Percentiles rank a stretch among this genome's conserved stretches.
phyloP scores from a whole-genome alignment of 1,140 invertebrate genomes.

The Andrena cerasifolii region DNA sequence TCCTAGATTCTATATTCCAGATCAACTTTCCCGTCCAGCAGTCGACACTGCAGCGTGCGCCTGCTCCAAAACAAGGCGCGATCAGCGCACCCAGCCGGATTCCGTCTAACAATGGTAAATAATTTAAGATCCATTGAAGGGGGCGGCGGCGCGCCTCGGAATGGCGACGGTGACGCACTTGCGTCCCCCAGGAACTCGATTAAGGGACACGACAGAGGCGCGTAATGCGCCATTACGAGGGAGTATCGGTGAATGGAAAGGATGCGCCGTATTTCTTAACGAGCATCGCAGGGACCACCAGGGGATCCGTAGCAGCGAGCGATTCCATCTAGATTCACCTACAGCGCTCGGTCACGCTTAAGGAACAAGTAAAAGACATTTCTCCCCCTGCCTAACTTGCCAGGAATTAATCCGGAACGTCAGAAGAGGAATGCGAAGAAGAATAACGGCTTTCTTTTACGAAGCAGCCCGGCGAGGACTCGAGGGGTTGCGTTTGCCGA shows the following conservation, averaged over 20 bases:
- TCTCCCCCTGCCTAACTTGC: background rate
- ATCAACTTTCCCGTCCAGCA: no score
- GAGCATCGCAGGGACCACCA: background rate
- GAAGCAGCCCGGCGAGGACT: no score
- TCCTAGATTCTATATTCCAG: no score
- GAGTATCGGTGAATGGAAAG: slow-evolving; percentile 13
- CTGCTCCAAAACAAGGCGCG: background rate
- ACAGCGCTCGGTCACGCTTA: background rate
- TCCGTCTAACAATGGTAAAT: slow-evolving; percentile 30
- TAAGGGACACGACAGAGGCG: slow-evolving; percentile 10
- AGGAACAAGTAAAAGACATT: background rate
- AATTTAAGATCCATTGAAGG: slow-evolving; percentile 42
- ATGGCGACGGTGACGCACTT: slow-evolving; percentile 1
- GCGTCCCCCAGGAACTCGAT: slow-evolving; percentile 22
- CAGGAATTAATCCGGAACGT: no score
- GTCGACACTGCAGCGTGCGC: background rate
- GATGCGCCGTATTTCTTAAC: background rate
- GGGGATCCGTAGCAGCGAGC: background rate
- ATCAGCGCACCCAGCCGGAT: background rate
- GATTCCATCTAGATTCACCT: background rate
- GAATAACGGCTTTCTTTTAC: no score
- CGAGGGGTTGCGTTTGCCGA: no score
- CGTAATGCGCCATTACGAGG: background rate
- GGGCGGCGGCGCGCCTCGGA: background rate
- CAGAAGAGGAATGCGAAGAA: no score